phyloP scores from a whole-genome alignment of 2,888 invertebrate genomes.

The Agriopis aurantiaria region DNA sequence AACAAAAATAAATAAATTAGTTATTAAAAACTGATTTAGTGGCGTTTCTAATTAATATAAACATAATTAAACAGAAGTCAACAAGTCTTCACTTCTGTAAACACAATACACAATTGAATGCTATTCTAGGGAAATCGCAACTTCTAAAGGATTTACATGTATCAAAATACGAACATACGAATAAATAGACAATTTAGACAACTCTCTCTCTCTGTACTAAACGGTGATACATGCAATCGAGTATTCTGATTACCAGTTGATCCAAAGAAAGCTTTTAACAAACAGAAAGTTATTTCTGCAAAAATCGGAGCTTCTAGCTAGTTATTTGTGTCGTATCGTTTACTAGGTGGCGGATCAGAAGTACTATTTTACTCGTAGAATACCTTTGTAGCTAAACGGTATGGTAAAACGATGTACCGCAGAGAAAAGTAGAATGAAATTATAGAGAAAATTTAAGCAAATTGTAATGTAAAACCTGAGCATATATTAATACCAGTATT shows the following conservation, averaged over 20 bases:
- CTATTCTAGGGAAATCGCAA: slow-evolving; percentile 30
- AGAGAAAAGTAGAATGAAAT: no score
- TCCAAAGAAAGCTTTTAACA: not conserved
- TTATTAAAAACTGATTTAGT: no score
- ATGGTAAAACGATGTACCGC: no score
- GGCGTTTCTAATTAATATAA: no score
- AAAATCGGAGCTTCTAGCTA: not conserved
- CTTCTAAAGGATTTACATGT: slow-evolving; percentile 35
- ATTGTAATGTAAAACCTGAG: no score
- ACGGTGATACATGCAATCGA: slow-evolving; percentile 26
- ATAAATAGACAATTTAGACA: slow-evolving; percentile 44
- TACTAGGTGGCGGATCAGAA: not conserved
- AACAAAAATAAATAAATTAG: not conserved
- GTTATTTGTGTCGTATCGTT: not conserved
- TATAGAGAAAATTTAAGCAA: no score
- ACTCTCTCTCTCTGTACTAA: slow-evolving; percentile 40
- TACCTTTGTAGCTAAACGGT: no score
- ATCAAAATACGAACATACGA: slow-evolving; percentile 40
- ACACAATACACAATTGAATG: slow-evolving; percentile 1
- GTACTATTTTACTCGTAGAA: not conserved
- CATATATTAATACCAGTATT: no score
- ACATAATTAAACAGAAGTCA: no score
- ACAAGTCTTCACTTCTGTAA: no score
- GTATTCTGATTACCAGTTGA: slow-evolving; percentile 16
- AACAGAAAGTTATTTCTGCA: slow-evolving; percentile 28